A percentile compares a stretch with the other conserved stretches of the same genome.
Conservation (phyloP, 2,888 invertebrate genomes). For the Agelastica alni region DNA sequence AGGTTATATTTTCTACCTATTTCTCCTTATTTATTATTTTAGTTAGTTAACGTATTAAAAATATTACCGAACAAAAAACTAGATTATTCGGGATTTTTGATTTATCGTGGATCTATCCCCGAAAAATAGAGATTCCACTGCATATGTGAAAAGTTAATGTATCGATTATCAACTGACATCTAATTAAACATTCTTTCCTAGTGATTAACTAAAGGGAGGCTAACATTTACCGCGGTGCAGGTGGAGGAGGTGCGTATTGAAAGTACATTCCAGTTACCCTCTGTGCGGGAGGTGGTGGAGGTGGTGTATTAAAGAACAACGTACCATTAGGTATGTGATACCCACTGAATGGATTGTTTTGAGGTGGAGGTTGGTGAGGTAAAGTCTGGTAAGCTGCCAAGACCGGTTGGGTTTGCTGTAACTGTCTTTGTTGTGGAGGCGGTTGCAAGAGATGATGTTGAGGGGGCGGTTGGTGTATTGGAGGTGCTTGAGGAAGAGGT, state of each 20-base stretch:
- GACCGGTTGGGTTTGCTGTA: conserved; percentile 17
- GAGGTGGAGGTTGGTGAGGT: conserved; percentile 19
- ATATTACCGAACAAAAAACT: too few relatives aligned
- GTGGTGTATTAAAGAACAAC: conserved; percentile 51
- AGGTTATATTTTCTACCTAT: too few relatives aligned
- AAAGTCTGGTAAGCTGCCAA: conserved; percentile 16
- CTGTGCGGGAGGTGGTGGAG: conserved; percentile 47
- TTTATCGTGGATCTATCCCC: too few relatives aligned
- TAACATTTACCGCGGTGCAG: conserved; percentile 46
- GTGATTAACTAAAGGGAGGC: too few relatives aligned
- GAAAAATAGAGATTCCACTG: too few relatives aligned
- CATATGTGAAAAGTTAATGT: too few relatives aligned
- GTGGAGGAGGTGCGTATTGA: conserved; percentile 51
- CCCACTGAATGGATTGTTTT: conserved; percentile 37
- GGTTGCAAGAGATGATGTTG: conserved; percentile 7
- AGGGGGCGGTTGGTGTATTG: conserved; percentile 17
- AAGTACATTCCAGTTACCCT: conserved; percentile 40
- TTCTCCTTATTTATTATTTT: too few relatives aligned
- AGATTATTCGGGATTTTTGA: too few relatives aligned
- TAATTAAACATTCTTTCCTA: too few relatives aligned
- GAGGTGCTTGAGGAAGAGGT: conserved; percentile 10
- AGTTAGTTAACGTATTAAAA: too few relatives aligned
- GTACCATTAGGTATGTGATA: conserved; percentile 50
- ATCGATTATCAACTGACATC: too few relatives aligned
- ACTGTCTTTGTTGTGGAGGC: conserved; percentile 20